A percentile compares a stretch with the other conserved stretches of the same genome.
Conservation (phyloP, 2,797 vertebrate species). For the Mormyrops attenuatus region DNA sequence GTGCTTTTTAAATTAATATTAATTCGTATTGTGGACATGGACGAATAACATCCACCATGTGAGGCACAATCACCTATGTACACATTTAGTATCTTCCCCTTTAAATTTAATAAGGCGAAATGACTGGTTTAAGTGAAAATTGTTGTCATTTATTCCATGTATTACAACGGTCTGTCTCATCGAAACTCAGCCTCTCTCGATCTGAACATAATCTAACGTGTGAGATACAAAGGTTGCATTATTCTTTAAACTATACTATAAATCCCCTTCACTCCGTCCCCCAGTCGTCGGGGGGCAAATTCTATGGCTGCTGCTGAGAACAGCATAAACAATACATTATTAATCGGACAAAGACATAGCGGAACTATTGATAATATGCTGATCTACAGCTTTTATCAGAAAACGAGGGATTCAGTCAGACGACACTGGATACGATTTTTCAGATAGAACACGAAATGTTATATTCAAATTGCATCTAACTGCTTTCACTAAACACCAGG, state of each 20-base stretch:
- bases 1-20: slow-evolving; percentile 11
- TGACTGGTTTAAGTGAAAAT: neutral
- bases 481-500: neutral
- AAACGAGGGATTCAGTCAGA: neutral
- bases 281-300: neutral
- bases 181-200: neutral
- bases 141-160: neutral
- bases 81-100: neutral
- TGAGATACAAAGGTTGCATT: slow-evolving; percentile 21
- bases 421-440: neutral
- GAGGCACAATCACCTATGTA: slow-evolving; percentile 5
- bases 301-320: neutral
- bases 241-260: slow-evolving; percentile 16
- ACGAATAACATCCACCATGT: neutral
- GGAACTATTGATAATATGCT: slow-evolving; percentile 11
- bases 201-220: neutral
- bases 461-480: neutral
- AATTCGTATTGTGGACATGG: neutral
- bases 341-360: slow-evolving; percentile 19
- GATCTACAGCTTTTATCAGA: neutral
- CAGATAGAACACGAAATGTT: neutral
- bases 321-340: slow-evolving; percentile 27
- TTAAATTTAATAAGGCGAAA: neutral
- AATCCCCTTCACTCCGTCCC: neutral
- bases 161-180: neutral